phyloP scores from a whole-genome alignment of 35 echinoderm and acorn worm species.

The Stichopus chloronotus region DNA sequence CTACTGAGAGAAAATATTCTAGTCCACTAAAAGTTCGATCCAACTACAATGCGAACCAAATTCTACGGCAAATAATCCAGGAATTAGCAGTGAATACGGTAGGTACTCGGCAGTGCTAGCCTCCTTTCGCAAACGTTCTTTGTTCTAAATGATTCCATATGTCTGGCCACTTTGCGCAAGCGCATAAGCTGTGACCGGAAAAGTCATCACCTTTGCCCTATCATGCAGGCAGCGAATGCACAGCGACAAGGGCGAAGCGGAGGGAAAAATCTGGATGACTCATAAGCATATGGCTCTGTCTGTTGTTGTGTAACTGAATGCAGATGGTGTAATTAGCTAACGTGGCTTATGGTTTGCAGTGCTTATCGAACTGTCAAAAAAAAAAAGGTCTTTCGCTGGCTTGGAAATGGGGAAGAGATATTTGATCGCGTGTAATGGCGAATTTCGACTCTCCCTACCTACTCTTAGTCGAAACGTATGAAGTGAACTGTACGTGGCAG shows the following conservation, averaged over 20 bases:
- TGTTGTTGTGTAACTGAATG: background rate
- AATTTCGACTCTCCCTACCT: too few species aligned
- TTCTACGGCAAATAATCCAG: conserved; percentile 35
- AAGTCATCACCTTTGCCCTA: conserved; percentile 21
- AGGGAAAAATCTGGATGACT: background rate
- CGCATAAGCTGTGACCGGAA: conserved; percentile 13
- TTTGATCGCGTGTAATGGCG: background rate
- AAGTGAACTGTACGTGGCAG: too few species aligned
- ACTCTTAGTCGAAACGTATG: too few species aligned
- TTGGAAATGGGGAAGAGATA: background rate
- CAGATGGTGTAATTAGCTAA: background rate
- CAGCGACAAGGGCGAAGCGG: background rate
- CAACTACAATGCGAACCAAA: conserved; percentile 27
- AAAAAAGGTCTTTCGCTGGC: background rate
- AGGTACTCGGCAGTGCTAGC: background rate
- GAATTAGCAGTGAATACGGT: conserved; percentile 6
- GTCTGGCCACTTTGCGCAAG: background rate
- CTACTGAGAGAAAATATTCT: conserved; percentile 25
- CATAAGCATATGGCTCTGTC: background rate
- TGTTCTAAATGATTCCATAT: conserved; percentile 43
- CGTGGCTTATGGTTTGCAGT: background rate
- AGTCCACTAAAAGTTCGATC: conserved; percentile 26
- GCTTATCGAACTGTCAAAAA: background rate
- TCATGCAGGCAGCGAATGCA: background rate
- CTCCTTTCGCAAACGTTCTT: conserved; percentile 25